Evolutionary conservation across 2,888 invertebrate genomes (phyloP).

Genomic region (Melanostoma mellinum): DNA sequence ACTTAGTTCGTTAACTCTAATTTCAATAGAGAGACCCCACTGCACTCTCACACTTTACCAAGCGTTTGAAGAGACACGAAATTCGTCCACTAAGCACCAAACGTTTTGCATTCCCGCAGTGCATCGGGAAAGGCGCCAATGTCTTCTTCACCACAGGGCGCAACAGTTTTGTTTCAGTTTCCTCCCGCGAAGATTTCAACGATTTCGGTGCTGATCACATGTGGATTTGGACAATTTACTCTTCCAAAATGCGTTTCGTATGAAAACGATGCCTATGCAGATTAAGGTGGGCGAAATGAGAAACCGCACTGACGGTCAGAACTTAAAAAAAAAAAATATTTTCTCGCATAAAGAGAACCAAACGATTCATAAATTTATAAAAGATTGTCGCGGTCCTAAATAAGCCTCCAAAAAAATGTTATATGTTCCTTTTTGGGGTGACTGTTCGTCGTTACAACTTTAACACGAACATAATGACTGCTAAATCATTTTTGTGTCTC

Average conservation of each 20-base stretch:
- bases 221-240: slow-evolving; percentile 71
- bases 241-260: slow-evolving; percentile 25
- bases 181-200: slow-evolving; percentile 42
- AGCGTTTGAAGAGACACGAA: slow-evolving; percentile 21
- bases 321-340: background rate
- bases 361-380: slow-evolving; percentile 66
- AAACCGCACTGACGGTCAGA: slow-evolving; percentile 39
- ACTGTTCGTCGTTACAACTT: slow-evolving; percentile 63
- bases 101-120: slow-evolving; percentile 45
- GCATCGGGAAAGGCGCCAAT: slow-evolving; percentile 68
- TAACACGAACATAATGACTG: slow-evolving; percentile 73
- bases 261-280: slow-evolving; percentile 34
- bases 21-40: background rate
- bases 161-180: slow-evolving; percentile 55
- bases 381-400: slow-evolving; percentile 70
- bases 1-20: too few relatives aligned
- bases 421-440: slow-evolving; percentile 41
- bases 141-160: slow-evolving; percentile 66
- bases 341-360: background rate
- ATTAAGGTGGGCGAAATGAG: slow-evolving; percentile 65
- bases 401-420: slow-evolving; percentile 20
- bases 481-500: slow-evolving; percentile 71
- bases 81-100: slow-evolving; percentile 28
- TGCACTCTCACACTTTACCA: background rate
- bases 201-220: slow-evolving; percentile 51